A percentile compares a stretch with the other conserved stretches of the same genome.
Evolutionary conservation across 2,113 vertebrate genomes (phyloP).

Genomic region (Forbesichthys agassizii): DNA sequence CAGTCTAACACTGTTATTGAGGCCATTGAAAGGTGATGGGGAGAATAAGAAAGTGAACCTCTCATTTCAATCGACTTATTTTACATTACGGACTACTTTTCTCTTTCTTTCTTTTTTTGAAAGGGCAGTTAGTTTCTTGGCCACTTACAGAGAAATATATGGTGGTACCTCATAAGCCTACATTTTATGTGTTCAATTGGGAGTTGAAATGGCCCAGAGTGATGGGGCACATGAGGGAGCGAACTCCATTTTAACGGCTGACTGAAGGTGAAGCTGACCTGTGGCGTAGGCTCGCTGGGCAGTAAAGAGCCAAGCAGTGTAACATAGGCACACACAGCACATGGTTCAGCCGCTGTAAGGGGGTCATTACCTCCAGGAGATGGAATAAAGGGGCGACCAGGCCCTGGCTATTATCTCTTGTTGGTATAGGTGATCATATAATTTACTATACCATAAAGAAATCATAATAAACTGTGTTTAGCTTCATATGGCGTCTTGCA

Average conservation of each 20-base stretch:
- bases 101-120: slow-evolving; percentile 2
- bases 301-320: slow-evolving; percentile 41
- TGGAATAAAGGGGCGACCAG: slow-evolving; percentile 38
- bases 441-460: slow-evolving; percentile 54
- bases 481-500: slow-evolving; percentile 7
- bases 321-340: slow-evolving; percentile 44
- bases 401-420: slow-evolving; percentile 37
- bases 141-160: slow-evolving; percentile 48
- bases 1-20: not conserved
- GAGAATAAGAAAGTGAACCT: not conserved
- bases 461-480: slow-evolving; percentile 39
- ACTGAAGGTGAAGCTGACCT: slow-evolving; percentile 67
- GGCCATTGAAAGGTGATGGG: not conserved
- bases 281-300: slow-evolving; percentile 34
- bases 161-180: slow-evolving; percentile 42
- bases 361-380: slow-evolving; percentile 59
- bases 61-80: not conserved
- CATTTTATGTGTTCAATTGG: slow-evolving; percentile 62
- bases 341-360: slow-evolving; percentile 38
- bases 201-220: slow-evolving; percentile 51
- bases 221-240: slow-evolving; percentile 44
- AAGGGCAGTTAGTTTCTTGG: slow-evolving; percentile 16
- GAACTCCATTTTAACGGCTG: slow-evolving; percentile 58
- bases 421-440: slow-evolving; percentile 56
- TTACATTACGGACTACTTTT: slow-evolving; percentile 14